phyloP scores from a whole-genome alignment of 1,140 invertebrate genomes.

The Penaeus vannamei region DNA sequence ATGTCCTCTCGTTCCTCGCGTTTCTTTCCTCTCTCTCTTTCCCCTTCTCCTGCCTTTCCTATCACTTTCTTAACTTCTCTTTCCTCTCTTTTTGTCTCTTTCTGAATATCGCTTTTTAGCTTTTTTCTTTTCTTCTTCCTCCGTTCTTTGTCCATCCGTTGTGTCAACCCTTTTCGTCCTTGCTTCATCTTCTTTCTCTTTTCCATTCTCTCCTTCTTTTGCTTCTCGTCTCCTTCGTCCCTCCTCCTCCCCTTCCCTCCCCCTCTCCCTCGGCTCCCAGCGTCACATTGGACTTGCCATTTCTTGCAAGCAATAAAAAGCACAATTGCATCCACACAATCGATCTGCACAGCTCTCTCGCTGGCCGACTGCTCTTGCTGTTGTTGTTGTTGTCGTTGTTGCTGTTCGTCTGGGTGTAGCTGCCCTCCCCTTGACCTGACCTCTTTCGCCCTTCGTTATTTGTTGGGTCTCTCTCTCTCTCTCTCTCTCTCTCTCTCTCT shows the following conservation, averaged over 20 bases:
- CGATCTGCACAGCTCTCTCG: conserved; percentile 1
- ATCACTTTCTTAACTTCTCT: neutral
- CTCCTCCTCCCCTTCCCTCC: neutral
- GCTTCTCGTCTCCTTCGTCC: neutral
- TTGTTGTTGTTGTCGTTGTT: no score
- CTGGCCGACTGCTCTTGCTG: neutral
- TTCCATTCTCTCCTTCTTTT: neutral
- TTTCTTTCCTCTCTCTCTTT: neutral
- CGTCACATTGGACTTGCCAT: conserved; percentile 23
- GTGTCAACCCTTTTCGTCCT: neutral
- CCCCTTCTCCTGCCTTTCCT: neutral
- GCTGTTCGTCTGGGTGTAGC: neutral
- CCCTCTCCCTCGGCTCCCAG: neutral
- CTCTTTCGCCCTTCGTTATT: neutral
- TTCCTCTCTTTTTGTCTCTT: neutral
- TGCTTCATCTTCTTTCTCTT: neutral
- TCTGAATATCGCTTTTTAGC: neutral
- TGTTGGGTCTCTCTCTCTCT: neutral
- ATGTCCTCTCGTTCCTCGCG: neutral
- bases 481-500: conserved; percentile 24
- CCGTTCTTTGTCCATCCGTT: neutral
- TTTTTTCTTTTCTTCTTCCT: neutral
- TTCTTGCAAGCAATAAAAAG: conserved; percentile 14
- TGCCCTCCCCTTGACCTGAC: neutral
- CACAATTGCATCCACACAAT: conserved; percentile 26